These are phyloP conservation scores for Agrilus cyanescens DNA, from an alignment of 2,888 invertebrate species.

Conservation along the genomic window DNA sequence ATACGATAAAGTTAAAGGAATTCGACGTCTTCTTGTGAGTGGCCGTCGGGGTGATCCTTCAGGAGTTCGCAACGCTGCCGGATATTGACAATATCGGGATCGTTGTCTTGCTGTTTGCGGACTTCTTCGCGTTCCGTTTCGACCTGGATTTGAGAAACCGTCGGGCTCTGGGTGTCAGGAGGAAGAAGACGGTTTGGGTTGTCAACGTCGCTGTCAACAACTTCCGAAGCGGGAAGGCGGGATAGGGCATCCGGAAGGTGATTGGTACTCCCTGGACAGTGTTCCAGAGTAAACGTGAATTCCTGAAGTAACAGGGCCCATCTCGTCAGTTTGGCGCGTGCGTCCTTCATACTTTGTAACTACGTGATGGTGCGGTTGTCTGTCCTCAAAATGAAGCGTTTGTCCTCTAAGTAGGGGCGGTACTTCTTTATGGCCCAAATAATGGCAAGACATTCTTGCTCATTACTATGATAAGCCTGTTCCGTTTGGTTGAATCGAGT, in stretches of 20 bases:
- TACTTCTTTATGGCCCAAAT: slow-evolving; percentile 18
- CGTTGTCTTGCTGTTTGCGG: slow-evolving; percentile 15
- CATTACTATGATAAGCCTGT: slow-evolving; percentile 17
- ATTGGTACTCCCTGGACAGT: slow-evolving; percentile 14
- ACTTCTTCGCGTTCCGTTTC: too few species aligned
- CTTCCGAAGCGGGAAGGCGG: slow-evolving; percentile 5
- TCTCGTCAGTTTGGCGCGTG: slow-evolving; percentile 10
- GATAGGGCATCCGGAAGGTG: slow-evolving; percentile 14
- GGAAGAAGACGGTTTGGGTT: not conserved
- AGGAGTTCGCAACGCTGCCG: too few species aligned
- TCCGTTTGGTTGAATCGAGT: slow-evolving; percentile 11
- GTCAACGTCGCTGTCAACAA: not conserved
- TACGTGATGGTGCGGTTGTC: slow-evolving; percentile 16
- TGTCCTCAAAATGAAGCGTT: slow-evolving; percentile 14
- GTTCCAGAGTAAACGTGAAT: slow-evolving; percentile 17
- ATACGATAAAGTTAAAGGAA: too few species aligned
- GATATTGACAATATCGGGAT: slow-evolving; percentile 18
- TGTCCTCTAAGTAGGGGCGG: slow-evolving; percentile 16
- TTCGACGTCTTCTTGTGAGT: too few species aligned
- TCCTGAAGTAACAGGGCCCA: slow-evolving; percentile 15
- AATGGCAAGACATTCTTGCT: slow-evolving; percentile 18
- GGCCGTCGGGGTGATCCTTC: too few species aligned
- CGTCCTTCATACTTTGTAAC: slow-evolving; percentile 11
- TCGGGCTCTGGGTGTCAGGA: not conserved
- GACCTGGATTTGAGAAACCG: too few species aligned